Base-by-base conservation (phyloP, 2,113 vertebrate genomes). In the Synodontis membranacea region DNA sequence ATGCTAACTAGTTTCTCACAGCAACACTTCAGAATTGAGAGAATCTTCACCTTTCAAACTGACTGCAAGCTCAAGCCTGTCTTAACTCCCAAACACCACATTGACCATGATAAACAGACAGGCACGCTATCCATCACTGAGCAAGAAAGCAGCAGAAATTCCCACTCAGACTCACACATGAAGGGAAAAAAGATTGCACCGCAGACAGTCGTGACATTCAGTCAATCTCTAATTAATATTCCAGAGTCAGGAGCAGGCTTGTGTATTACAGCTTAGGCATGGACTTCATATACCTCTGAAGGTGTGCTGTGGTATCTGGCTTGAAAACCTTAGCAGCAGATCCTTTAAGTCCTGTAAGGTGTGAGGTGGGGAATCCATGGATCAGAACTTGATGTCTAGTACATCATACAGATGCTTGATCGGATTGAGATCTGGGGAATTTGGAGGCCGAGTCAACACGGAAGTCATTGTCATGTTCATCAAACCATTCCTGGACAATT, bases 81-180 rank as follows among this genome's bases (percentile, higher is more conserved):
- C 58, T 19, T 56, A 39, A 37, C 14, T 28, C 9, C 37, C 39
- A 42, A 23, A 79, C 3, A 28, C 48, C 81, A 86, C 79, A 8
- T 58, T 58, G 56, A 70, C 74, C 83, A 50, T 39, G n/a, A 56
- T 50, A 78, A 78, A 72, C 70, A 83, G 31, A 86, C 72, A 6
- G 7, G 21, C 31, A 44, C 17, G 0, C 11, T 15, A 37, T 72
- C 48, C 79, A 39, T 88, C 64, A 84, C 52, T 3, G 52, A 74
- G 48, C 17, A 10, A 25, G 46, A 72, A 39, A 31, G 82, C 60
- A 34, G 28, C 46, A 86, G 10, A 80, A 17, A 50, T 54, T 85
- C 79, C 25, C 37, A 87, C 34, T 56, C 54, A 86, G 56, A 83
- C 17, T 37, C 52, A 60, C 80, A 78, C 70, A 83, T 56, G 44